phyloP scores from a whole-genome alignment of 2,113 vertebrate genomes.

The Gyps fulvus region DNA sequence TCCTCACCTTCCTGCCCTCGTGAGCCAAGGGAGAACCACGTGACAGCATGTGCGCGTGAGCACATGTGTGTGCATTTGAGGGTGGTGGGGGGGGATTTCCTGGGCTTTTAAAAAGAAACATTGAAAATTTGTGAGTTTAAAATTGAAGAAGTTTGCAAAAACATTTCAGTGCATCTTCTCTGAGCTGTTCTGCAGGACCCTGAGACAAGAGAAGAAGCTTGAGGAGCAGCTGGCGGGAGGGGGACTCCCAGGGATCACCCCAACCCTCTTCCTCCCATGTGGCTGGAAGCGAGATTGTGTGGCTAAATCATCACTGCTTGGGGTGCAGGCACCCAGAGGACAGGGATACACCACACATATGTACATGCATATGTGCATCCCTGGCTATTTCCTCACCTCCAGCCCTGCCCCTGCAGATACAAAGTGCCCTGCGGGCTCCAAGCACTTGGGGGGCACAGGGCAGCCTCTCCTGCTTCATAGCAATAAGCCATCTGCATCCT shows the following conservation, averaged over 20 bases:
- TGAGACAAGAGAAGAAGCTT: background rate
- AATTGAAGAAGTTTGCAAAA: background rate
- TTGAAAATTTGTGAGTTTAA: background rate
- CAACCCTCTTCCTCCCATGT: background rate
- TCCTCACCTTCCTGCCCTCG: background rate
- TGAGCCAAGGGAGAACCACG: background rate
- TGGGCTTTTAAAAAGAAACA: background rate
- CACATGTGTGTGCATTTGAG: background rate
- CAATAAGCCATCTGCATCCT: background rate
- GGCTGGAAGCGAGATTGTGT: background rate
- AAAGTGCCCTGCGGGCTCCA: background rate
- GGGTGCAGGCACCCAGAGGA: background rate
- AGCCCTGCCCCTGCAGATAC: background rate
- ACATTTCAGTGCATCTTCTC: background rate
- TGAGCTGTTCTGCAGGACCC: background rate
- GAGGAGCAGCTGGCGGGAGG: background rate
- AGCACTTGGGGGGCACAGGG: fast-evolving
- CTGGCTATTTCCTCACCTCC: background rate
- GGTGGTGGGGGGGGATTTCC: background rate
- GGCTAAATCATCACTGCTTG: background rate
- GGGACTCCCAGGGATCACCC: background rate
- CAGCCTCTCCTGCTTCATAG: background rate
- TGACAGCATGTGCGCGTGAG: fast-evolving
- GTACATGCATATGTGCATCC: background rate
- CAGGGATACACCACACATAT: background rate